Evolutionary conservation across 2,888 invertebrate genomes (phyloP).

Genomic region (Eumerus sabulonum): DNA sequence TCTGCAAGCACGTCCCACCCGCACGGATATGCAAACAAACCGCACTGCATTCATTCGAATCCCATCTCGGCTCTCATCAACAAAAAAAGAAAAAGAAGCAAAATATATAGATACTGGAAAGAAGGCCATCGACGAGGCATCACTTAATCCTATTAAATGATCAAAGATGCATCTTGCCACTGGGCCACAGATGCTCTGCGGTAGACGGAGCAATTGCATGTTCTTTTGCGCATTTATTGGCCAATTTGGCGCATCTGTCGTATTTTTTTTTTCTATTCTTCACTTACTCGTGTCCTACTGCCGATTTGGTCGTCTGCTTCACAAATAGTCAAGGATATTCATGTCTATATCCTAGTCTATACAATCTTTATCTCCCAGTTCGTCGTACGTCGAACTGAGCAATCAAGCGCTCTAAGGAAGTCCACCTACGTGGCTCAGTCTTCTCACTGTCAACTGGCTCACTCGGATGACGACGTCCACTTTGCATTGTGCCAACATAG

Average conservation of each 20-base stretch:
- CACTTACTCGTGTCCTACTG: neutral
- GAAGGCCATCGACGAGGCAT: too few relatives aligned
- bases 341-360: too few relatives aligned
- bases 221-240: slow-evolving; percentile 59
- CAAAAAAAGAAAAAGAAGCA: too few relatives aligned
- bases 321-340: slow-evolving; percentile 24
- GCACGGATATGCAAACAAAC: too few relatives aligned
- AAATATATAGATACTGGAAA: neutral
- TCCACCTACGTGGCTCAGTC: slow-evolving; percentile 3
- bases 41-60: too few relatives aligned
- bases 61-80: too few relatives aligned
- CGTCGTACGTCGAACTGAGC: slow-evolving; percentile 50
- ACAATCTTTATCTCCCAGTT: slow-evolving; percentile 41
- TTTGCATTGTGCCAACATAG: slow-evolving; percentile 46
- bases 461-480: neutral
- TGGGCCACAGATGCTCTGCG: slow-evolving; percentile 36
- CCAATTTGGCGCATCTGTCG: slow-evolving; percentile 64
- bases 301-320: slow-evolving; percentile 32
- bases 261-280: slow-evolving; percentile 19
- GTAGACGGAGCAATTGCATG: slow-evolving; percentile 47
- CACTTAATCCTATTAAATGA: slow-evolving; percentile 61
- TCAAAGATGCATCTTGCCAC: slow-evolving; percentile 43
- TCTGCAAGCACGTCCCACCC: too few relatives aligned
- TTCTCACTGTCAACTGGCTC: slow-evolving; percentile 1
- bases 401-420: slow-evolving; percentile 55